Base-by-base conservation (phyloP, 2,888 invertebrate genomes). In the Bellardia bayeri region DNA sequence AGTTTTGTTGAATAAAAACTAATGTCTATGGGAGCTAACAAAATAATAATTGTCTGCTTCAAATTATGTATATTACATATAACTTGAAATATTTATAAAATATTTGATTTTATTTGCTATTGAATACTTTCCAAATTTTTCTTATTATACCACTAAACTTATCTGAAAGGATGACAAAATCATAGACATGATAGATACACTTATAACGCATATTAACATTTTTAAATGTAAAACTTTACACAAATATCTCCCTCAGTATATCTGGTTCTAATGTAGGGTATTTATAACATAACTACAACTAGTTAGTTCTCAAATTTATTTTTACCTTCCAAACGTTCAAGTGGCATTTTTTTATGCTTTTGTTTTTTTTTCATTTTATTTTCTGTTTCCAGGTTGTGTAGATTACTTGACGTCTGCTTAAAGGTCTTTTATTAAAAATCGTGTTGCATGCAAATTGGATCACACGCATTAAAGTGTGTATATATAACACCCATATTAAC, bases 391-490 rank as follows among this genome's bases (percentile, higher is more conserved):
- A 78, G 45, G 54, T 64, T 78, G 83, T 74, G 84, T 79, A 68
- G 54, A 64, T 78, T 49, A 58, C 54, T 91, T 91, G 92, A 91
- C 90, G 91, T 89, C 90, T 89, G 90, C 90, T 91, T 90, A 91
- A 92, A 91, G 91, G 78, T 90, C 91, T 92, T 92, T 91, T 91
- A 91, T 91, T 91, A 92, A 92, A 92, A 91, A 92, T 91, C 91
- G 91, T 92, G 92, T 91, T 91, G 90, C 92, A 91, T 91, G 91
- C 92, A 91, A 91, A 91, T 91, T 92, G 92, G 92, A 92, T 91
- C 91, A 80, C 86, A 87, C 78, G 79, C 78, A 74, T 76, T 76
- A 83, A 82, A 71, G 76, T 83, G 63, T 76, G n/a, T 63, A 45
- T 63, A 76, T 45, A 63, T n/a, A 76, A 71, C 69, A 79, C 63